A percentile compares a stretch with the other conserved stretches of the same genome.
Conservation (phyloP, 2,888 invertebrate genomes). For the Orthosia gothica region DNA sequence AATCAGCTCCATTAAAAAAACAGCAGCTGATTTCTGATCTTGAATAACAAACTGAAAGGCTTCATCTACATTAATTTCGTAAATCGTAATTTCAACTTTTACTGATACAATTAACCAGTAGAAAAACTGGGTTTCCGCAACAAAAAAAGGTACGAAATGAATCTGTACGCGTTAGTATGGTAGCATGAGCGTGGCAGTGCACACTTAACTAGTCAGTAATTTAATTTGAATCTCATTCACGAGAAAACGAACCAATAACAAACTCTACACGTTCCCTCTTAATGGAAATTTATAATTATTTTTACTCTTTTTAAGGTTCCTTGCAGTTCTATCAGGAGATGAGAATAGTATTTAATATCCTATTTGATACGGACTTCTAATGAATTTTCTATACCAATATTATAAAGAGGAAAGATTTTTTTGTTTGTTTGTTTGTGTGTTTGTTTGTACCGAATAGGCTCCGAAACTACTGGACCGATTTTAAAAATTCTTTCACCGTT, state of each 20-base stretch:
- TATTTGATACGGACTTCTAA: background rate
- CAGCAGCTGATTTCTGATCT: background rate
- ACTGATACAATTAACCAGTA: background rate
- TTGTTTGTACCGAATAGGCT: too few relatives aligned
- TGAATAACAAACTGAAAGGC: background rate
- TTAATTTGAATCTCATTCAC: slow-evolving; percentile 19
- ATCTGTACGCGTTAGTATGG: background rate
- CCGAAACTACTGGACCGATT: too few relatives aligned
- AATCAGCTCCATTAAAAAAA: too few relatives aligned
- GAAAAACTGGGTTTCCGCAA: background rate
- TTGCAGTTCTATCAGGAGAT: background rate
- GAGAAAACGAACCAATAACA: slow-evolving; percentile 14
- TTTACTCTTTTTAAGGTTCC: background rate
- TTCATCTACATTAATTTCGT: background rate
- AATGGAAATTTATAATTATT: background rate
- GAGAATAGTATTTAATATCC: background rate
- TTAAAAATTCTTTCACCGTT: too few relatives aligned
- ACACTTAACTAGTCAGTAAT: slow-evolving; percentile 1
- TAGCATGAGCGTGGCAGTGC: background rate
- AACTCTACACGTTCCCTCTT: slow-evolving; percentile 7
- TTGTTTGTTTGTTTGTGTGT: too few relatives aligned
- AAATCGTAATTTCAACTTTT: slow-evolving; percentile 1
- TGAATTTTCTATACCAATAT: too few relatives aligned
- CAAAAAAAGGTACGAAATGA: background rate
- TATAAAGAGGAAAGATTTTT: too few relatives aligned